phyloP scores from a whole-genome alignment of 2,888 invertebrate genomes.

The Rotaria magnacalcarata region DNA sequence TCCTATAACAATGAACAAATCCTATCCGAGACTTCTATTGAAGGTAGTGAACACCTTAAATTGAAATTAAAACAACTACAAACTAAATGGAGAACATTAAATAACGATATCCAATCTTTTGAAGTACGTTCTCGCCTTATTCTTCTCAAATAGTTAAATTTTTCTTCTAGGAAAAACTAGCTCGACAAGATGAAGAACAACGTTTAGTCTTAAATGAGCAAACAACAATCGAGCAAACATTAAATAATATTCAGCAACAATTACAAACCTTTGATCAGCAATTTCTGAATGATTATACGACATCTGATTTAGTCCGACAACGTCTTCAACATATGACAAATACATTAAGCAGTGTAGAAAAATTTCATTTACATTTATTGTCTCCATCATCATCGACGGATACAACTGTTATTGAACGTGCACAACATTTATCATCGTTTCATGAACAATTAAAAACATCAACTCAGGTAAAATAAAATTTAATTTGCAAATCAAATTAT shows the following conservation, averaged over 20 bases:
- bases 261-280: constrained; percentile 29
- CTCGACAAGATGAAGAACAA: constrained; percentile 21
- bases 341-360: background rate
- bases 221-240: constrained; percentile 28
- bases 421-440: background rate
- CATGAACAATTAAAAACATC: constrained; percentile 7
- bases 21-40: background rate
- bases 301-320: background rate
- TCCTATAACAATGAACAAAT: background rate
- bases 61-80: constrained; percentile 26
- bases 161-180: background rate
- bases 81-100: background rate
- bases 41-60: constrained; percentile 7
- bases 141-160: background rate
- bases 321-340: background rate
- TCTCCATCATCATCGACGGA: constrained; percentile 3
- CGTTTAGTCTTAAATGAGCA: background rate
- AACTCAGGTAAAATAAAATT: background rate
- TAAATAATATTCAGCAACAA: constrained; percentile 11
- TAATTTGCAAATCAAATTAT: background rate
- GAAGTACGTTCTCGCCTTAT: background rate
- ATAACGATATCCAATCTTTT: constrained; percentile 3
- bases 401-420: background rate
- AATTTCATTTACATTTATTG: constrained; percentile 11
- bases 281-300: background rate